phyloP scores from a whole-genome alignment of 2,113 vertebrate species.

The Aleadryas rufinucha region DNA sequence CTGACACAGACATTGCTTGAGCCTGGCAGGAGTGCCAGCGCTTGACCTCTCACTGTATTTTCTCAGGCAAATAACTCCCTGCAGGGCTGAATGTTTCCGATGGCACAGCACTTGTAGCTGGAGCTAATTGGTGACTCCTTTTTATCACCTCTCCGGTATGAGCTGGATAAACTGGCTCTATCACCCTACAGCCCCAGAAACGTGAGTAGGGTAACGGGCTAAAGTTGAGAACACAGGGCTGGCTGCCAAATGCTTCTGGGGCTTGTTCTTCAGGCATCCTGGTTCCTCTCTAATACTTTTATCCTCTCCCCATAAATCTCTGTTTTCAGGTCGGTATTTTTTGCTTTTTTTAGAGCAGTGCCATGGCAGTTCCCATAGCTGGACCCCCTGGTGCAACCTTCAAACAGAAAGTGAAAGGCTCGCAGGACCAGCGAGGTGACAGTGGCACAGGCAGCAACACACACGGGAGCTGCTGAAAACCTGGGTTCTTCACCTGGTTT shows the following conservation, averaged over 20 bases:
- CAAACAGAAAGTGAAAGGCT: conserved; percentile 54
- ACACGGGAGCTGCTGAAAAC: neutral
- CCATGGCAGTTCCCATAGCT: neutral
- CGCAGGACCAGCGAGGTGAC: rapidly evolving
- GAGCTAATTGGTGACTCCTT: conserved; percentile 51
- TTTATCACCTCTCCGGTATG: conserved; percentile 26
- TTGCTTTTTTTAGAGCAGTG: conserved; percentile 6
- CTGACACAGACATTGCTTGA: conserved; percentile 56
- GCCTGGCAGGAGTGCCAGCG: neutral
- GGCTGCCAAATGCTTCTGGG: conserved; percentile 23
- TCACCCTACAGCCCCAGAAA: conserved; percentile 17
- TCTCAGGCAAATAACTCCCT: neutral
- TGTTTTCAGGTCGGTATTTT: neutral
- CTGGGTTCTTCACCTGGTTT: neutral
- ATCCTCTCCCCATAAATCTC: conserved; percentile 44
- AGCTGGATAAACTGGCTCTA: conserved; percentile 47
- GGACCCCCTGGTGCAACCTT: neutral
- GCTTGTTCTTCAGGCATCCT: neutral
- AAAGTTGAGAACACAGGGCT: conserved; percentile 25
- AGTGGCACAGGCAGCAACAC: neutral
- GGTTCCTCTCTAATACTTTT: conserved; percentile 33
- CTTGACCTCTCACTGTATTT: conserved; percentile 2
- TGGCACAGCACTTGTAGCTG: neutral
- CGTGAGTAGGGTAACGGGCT: conserved; percentile 16
- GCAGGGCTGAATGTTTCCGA: neutral